phyloP scores from a whole-genome alignment of 2,888 invertebrate genomes.

The Dorcus parallelipipedus region DNA sequence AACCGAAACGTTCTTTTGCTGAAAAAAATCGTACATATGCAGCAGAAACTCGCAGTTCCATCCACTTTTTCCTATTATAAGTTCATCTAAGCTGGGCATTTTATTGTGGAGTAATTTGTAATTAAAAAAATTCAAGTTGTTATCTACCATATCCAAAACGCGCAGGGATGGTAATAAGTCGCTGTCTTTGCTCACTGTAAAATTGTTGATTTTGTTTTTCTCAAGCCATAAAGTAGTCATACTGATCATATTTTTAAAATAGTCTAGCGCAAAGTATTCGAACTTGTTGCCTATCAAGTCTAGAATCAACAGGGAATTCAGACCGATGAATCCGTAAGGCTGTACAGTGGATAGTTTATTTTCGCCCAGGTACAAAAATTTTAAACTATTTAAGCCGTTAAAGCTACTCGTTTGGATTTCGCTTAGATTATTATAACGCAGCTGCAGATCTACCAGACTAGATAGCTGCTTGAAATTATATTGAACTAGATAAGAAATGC shows the following conservation, averaged over 20 bases:
- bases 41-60: constrained; percentile 43
- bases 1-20: constrained; percentile 34
- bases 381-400: constrained; percentile 42
- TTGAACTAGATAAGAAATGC: constrained; percentile 39
- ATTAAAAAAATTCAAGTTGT: constrained; percentile 38
- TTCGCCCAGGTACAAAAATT: constrained; percentile 42
- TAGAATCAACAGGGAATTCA: constrained; percentile 40
- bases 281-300: constrained; percentile 42
- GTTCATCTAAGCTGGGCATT: constrained; percentile 39
- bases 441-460: constrained; percentile 42
- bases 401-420: constrained; percentile 46
- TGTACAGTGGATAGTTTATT: constrained; percentile 44
- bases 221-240: constrained; percentile 41
- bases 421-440: constrained; percentile 42
- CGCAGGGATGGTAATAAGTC: constrained; percentile 34
- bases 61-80: constrained; percentile 39
- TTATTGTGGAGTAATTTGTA: constrained; percentile 38
- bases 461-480: constrained; percentile 44
- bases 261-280: constrained; percentile 32
- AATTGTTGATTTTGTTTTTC: constrained; percentile 35
- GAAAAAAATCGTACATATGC: constrained; percentile 40
- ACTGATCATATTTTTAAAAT: constrained; percentile 38
- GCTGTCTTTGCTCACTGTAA: constrained; percentile 32
- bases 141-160: constrained; percentile 38
- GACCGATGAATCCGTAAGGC: constrained; percentile 43